phyloP scores from a whole-genome alignment of 2,113 vertebrate species.

The Hippocampus comes region DNA sequence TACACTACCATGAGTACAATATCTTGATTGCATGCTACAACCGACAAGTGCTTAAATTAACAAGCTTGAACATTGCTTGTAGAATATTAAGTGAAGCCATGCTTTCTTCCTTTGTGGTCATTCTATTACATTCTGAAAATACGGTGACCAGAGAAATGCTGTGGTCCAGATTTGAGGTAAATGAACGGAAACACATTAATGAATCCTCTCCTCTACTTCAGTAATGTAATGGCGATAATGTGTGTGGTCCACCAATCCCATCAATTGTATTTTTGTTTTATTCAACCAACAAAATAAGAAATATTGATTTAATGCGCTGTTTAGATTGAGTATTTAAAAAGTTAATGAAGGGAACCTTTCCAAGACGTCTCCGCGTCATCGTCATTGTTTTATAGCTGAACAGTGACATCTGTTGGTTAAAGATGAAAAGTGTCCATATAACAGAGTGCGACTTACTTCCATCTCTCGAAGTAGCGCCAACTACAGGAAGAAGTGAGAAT shows the following conservation, averaged over 20 bases:
- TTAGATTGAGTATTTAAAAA: neutral
- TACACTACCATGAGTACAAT: neutral
- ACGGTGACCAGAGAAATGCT: neutral
- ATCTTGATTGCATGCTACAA: neutral
- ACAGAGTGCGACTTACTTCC: slow-evolving; percentile 6
- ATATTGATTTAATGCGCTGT: neutral
- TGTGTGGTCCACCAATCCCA: neutral
- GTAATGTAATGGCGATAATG: neutral
- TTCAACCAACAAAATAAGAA: neutral
- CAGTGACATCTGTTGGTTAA: slow-evolving; percentile 45
- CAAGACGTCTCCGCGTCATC: too few species aligned
- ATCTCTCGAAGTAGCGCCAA: neutral
- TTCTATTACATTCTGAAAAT: neutral
- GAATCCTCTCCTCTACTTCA: neutral
- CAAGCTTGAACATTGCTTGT: neutral
- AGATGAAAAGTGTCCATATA: too few species aligned
- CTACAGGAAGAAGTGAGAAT: neutral
- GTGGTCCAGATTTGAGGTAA: neutral
- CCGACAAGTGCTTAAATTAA: neutral
- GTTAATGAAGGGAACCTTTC: neutral
- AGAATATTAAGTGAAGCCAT: neutral
- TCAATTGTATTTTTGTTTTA: slow-evolving; percentile 1
- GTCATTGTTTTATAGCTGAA: slow-evolving; percentile 6
- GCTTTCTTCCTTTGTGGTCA: neutral
- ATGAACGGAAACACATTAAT: neutral